phyloP scores from a whole-genome alignment of 2,888 invertebrate genomes.

The Fabriciana adippe region DNA sequence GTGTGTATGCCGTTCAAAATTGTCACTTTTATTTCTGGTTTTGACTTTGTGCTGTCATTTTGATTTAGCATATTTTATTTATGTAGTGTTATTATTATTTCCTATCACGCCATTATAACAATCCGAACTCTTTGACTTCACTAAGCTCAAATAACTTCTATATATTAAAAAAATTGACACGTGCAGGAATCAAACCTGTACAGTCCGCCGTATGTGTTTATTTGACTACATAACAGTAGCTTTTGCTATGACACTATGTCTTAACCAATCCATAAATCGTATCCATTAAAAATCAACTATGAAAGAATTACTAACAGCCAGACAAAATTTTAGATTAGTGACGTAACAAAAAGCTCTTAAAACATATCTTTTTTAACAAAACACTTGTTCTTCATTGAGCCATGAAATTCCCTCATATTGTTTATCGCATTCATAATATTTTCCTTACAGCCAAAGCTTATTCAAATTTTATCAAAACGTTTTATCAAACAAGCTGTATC shows the following conservation, averaged over 20 bases:
- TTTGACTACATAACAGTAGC: too few species aligned
- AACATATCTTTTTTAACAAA: background rate
- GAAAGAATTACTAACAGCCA: too few species aligned
- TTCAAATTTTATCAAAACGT: constrained; percentile 22
- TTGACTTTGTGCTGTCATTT: constrained; percentile 17
- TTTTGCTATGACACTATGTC: too few species aligned
- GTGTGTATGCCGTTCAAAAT: constrained; percentile 55
- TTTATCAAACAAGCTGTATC: constrained; percentile 24
- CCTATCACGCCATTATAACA: background rate
- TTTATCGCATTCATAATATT: constrained; percentile 9
- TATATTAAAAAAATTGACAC: too few species aligned
- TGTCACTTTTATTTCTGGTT: constrained; percentile 46
- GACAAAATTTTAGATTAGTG: too few species aligned
- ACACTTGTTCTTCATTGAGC: background rate
- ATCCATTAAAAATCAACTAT: too few species aligned
- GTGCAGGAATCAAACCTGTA: too few species aligned
- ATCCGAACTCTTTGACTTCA: too few species aligned
- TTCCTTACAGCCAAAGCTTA: constrained; percentile 10
- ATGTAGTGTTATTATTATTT: background rate
- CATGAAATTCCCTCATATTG: background rate
- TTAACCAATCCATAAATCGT: too few species aligned
- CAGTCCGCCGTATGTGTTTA: too few species aligned
- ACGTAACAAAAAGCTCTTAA: too few species aligned
- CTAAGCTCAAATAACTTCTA: too few species aligned
- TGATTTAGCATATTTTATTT: background rate